Base-by-base conservation (phyloP, 2,797 vertebrate genomes). In the Lithobates pipiens region DNA sequence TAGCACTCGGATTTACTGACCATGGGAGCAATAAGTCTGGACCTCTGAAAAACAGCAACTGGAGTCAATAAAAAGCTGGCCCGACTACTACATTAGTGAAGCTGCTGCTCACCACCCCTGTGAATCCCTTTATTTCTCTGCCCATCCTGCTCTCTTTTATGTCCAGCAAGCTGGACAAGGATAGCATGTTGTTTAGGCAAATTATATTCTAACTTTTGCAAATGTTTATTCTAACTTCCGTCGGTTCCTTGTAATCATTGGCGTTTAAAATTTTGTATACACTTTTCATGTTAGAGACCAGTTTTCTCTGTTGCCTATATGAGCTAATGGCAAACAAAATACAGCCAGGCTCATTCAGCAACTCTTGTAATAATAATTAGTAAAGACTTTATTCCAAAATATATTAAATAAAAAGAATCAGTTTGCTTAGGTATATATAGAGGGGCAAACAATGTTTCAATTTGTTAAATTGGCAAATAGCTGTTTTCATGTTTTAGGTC, bases 41-140 rank as follows among this genome's bases (percentile, higher is more conserved):
- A 91, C 92, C 92, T 92, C 93, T 90, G 71, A 77, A 92, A 92
- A 91, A 87, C 90, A 92, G 93, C 94, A 94, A 94, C 93, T 92
- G 92, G 91, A 93, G 93, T 92, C 93, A 91, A 93, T 94, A 93
- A 95, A 95, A 93, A 93, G 89, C 93, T 92, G 92, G 92, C 92
- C 91, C 63, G 85, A 75, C 88, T 78, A 77, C 85, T 73, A 89
- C 86, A 88, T 93, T 90, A 91, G 89, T 0, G 8, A 90, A 85
- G 88, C 89, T 91, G 89, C 82, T 88, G 34, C 89, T 87, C 77
- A 84, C 92, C 73, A 73, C 81, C 82, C 46, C n/a, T 67, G 68
- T 87, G 89, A 89, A 69, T 88, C 86, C 11, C 74, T 85, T 4
- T 0, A 65, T 88, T 83, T 86, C 88, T 84, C 68, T 29, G 50